Evolutionary conservation across 2,888 invertebrate genomes (phyloP).

Genomic region (Seladonia tumulorum): DNA sequence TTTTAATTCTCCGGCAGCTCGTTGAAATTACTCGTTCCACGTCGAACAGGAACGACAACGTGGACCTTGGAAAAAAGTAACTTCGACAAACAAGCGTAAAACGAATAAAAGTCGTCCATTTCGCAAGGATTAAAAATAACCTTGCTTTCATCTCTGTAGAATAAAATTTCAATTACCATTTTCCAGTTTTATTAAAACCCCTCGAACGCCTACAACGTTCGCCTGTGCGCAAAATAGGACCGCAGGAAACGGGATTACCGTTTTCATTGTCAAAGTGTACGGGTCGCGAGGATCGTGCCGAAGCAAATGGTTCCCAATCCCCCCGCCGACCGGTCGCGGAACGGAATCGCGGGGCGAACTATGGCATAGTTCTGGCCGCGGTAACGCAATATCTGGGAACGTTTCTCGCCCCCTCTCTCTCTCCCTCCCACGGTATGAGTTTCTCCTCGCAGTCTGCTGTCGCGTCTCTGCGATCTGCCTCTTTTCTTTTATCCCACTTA

Average conservation of each 20-base stretch:
- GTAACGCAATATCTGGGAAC: conserved; percentile 56
- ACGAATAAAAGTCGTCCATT: not conserved
- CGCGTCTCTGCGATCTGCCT: not conserved
- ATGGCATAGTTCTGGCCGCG: conserved; percentile 14
- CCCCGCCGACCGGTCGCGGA: not conserved
- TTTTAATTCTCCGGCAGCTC: not conserved
- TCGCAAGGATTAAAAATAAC: not conserved
- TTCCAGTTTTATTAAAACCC: not conserved
- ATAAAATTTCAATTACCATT: not conserved
- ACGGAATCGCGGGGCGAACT: conserved; percentile 17
- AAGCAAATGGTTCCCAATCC: conserved; percentile 14
- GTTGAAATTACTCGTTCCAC: not conserved
- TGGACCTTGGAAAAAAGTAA: too few species aligned
- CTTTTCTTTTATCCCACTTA: conserved; percentile 46
- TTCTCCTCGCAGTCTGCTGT: conserved; percentile 14
- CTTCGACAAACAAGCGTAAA: not conserved
- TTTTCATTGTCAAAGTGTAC: not conserved
- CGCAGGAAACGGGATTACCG: not conserved
- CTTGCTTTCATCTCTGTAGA: not conserved
- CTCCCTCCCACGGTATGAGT: conserved; percentile 22
- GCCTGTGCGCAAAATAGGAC: not conserved
- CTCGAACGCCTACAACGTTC: not conserved
- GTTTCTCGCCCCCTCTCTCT: conserved; percentile 18
- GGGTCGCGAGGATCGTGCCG: not conserved
- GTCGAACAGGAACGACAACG: not conserved